A percentile compares a stretch with the other conserved stretches of the same genome.
Evolutionary conservation across 1,140 invertebrate species (phyloP).

Genomic region (Leptopilina clavipes): DNA sequence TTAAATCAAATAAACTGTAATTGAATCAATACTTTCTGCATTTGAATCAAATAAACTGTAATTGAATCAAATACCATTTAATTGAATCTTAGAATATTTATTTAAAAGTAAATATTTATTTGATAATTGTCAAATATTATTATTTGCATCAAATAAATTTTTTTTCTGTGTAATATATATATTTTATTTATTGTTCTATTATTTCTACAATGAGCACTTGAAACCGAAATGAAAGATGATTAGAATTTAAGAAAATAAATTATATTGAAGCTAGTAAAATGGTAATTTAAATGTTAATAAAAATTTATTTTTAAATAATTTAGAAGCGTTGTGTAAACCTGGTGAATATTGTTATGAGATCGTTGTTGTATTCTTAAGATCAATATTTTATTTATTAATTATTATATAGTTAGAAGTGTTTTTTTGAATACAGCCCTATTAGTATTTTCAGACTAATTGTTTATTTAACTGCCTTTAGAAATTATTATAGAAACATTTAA

Average conservation of each 20-base stretch:
- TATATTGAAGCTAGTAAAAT: not conserved
- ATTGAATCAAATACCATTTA: no score
- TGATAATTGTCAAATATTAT: no score
- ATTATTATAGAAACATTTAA: no score
- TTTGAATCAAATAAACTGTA: no score
- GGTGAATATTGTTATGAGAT: conserved; percentile 10
- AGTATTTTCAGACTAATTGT: not conserved
- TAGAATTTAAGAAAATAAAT: not conserved
- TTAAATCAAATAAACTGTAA: no score
- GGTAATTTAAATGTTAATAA: not conserved
- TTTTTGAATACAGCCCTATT: not conserved
- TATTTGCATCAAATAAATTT: no score
- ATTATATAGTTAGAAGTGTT: not conserved
- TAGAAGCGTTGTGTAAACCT: not conserved
- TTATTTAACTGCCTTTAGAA: not conserved
- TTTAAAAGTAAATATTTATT: no score
- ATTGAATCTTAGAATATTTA: no score
- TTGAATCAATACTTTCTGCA: no score
- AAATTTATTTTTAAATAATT: not conserved
- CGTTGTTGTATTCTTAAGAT: not conserved
- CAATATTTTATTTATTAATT: not conserved
- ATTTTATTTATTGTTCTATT: no score
- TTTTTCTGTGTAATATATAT: no score
- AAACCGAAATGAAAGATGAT: not conserved
- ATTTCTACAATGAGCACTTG: not conserved